These are phyloP conservation scores for Plectrocnemia conspersa DNA, from an alignment of 1,140 invertebrate genomes.

Conservation along the genomic window DNA sequence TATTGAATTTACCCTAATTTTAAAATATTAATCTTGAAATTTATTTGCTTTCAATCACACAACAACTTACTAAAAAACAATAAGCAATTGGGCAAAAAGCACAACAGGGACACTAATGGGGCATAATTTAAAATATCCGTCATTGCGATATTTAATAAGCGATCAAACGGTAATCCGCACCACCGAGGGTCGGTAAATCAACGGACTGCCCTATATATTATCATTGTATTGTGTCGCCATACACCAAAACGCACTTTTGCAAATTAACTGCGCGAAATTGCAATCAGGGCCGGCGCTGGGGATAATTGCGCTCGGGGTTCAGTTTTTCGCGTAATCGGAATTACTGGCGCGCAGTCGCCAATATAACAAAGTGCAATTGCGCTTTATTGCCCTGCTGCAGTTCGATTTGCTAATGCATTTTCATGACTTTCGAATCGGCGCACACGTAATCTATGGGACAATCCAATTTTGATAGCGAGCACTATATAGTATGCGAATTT, in stretches of 20 bases:
- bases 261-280: constrained; percentile 28
- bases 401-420: constrained; percentile 8
- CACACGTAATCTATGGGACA: too few relatives aligned
- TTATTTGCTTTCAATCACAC: too few relatives aligned
- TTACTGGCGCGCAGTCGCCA: constrained; percentile 4
- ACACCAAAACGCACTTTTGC: constrained; percentile 28
- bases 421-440: background rate
- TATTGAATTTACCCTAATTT: too few relatives aligned
- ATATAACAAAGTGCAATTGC: constrained; percentile 25
- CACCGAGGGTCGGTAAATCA: constrained; percentile 17
- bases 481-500: too few relatives aligned
- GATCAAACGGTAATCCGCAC: constrained; percentile 6
- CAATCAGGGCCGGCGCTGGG: constrained; percentile 5
- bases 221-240: too few relatives aligned
- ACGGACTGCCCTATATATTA: constrained; percentile 3
- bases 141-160: constrained; percentile 7
- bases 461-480: too few relatives aligned
- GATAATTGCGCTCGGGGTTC: constrained; percentile 9
- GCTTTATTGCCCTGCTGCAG: constrained; percentile 3
- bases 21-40: too few relatives aligned
- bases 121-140: too few relatives aligned
- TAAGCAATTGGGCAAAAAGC: too few relatives aligned
- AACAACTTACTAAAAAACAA: too few relatives aligned
- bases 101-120: too few relatives aligned
- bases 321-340: constrained; percentile 18